Evolutionary conservation across 2,888 invertebrate genomes (phyloP).

Genomic region (Phrixothrix hirtus): DNA sequence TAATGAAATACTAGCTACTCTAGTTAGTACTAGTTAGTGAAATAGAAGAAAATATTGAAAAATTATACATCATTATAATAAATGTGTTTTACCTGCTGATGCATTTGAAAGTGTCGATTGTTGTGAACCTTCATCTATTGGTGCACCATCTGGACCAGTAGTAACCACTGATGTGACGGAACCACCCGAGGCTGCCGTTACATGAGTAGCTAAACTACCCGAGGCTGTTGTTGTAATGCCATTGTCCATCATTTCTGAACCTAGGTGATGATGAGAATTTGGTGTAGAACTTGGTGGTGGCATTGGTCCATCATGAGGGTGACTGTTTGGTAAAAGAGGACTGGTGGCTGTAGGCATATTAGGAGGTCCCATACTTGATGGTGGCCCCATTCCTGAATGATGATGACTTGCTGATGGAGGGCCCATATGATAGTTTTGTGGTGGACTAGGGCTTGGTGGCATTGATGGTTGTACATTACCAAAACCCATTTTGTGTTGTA

Average conservation of each 20-base stretch:
- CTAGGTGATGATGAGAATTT: slow-evolving; percentile 55
- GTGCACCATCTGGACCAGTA: slow-evolving; percentile 87
- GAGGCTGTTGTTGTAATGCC: slow-evolving; percentile 66
- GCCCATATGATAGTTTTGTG: slow-evolving; percentile 61
- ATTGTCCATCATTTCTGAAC: slow-evolving; percentile 59
- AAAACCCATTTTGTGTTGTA: slow-evolving; percentile 71
- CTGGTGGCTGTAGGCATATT: slow-evolving; percentile 65
- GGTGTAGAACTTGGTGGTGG: slow-evolving; percentile 63
- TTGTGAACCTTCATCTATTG: slow-evolving; percentile 88
- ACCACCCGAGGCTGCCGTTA: slow-evolving; percentile 57
- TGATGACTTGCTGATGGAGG: slow-evolving; percentile 61
- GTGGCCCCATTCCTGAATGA: slow-evolving; percentile 58
- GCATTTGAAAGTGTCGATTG: slow-evolving; percentile 92
- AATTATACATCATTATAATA: no score
- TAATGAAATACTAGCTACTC: no score
- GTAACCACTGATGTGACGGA: slow-evolving; percentile 86
- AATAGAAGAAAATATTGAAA: no score
- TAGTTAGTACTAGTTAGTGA: no score
- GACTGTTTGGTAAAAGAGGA: slow-evolving; percentile 55
- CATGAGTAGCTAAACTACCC: slow-evolving; percentile 55
- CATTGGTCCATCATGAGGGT: slow-evolving; percentile 55
- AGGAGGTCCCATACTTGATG: slow-evolving; percentile 65
- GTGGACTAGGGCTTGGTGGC: slow-evolving; percentile 66
- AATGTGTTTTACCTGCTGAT: slow-evolving; percentile 71
- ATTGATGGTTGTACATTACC: slow-evolving; percentile 57